A percentile compares a stretch with the other conserved stretches of the same genome.
phyloP scores from a whole-genome alignment of 2,113 vertebrate genomes.

The Acanthisitta chloris region DNA sequence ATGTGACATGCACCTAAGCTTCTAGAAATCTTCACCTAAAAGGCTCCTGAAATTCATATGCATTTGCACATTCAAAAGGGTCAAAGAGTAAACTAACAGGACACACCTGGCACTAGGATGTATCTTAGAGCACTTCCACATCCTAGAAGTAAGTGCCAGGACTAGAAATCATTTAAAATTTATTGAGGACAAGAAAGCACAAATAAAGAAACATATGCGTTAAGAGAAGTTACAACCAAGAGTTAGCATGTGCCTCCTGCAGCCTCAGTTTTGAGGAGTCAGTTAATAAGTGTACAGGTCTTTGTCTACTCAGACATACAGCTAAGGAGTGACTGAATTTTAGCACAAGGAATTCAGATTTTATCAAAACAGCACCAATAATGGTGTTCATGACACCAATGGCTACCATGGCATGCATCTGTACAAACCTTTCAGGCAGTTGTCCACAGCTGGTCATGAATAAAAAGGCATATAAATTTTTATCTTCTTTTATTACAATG shows the following conservation, averaged over 20 bases:
- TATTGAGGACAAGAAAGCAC: constrained; percentile 44
- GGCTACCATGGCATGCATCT: constrained; percentile 76
- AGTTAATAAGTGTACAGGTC: constrained; percentile 74
- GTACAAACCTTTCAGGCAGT: constrained; percentile 88
- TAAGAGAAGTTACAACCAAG: constrained; percentile 15
- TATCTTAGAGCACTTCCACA: constrained; percentile 27
- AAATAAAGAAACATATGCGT: background rate
- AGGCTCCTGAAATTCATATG: constrained; percentile 56
- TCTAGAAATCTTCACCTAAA: constrained; percentile 69
- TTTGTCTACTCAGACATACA: constrained; percentile 66
- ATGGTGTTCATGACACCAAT: constrained; percentile 64
- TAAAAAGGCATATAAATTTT: constrained; percentile 91
- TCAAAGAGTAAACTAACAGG: constrained; percentile 18
- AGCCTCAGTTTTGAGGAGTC: constrained; percentile 35
- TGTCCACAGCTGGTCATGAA: constrained; percentile 91
- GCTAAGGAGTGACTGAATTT: constrained; percentile 55
- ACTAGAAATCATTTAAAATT: constrained; percentile 6
- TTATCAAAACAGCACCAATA: constrained; percentile 68
- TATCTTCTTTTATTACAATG: constrained; percentile 97
- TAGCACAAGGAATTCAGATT: constrained; percentile 62
- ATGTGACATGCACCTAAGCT: constrained; percentile 72
- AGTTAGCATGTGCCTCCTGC: constrained; percentile 9
- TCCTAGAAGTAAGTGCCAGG: constrained; percentile 15
- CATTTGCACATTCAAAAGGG: background rate
- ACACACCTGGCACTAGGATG: background rate